A percentile compares a stretch with the other conserved stretches of the same genome.
phyloP scores from a whole-genome alignment of 2,888 invertebrate species.

The Sinohyriopsis cumingii region DNA sequence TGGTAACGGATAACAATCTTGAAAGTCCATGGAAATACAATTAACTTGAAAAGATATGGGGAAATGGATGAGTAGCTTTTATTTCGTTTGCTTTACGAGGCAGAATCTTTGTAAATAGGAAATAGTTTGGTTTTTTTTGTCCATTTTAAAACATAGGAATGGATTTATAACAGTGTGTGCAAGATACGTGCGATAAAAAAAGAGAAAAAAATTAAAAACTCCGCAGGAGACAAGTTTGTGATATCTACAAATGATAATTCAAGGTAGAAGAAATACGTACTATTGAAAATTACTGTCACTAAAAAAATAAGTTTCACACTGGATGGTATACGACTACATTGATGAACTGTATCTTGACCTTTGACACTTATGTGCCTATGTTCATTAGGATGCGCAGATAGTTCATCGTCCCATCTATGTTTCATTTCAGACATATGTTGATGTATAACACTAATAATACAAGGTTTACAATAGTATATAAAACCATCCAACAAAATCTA shows the following conservation, averaged over 20 bases:
- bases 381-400: not conserved
- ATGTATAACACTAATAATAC: constrained; percentile 26
- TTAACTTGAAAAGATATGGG: too few relatives aligned
- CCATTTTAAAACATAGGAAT: constrained; percentile 30
- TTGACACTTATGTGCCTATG: too few relatives aligned
- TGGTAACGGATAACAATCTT: too few relatives aligned
- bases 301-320: constrained; percentile 28
- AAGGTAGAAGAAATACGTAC: constrained; percentile 26
- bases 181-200: constrained; percentile 26
- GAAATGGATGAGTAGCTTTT: too few relatives aligned
- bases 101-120: too few relatives aligned
- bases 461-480: constrained; percentile 14
- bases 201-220: constrained; percentile 25
- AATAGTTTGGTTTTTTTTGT: constrained; percentile 8
- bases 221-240: constrained; percentile 15
- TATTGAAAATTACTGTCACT: constrained; percentile 28
- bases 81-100: too few relatives aligned
- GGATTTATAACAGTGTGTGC: constrained; percentile 32
- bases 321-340: constrained; percentile 12
- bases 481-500: constrained; percentile 10
- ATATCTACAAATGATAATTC: constrained; percentile 28
- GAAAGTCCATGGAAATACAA: too few relatives aligned
- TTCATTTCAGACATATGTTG: constrained; percentile 14
- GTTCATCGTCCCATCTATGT: constrained; percentile 13
- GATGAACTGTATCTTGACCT: too few relatives aligned